Evolutionary conservation across 1,140 invertebrate species (phyloP), one percentile per base, ranked within the genome.

Genomic region (Ceratina japonica): DNA sequence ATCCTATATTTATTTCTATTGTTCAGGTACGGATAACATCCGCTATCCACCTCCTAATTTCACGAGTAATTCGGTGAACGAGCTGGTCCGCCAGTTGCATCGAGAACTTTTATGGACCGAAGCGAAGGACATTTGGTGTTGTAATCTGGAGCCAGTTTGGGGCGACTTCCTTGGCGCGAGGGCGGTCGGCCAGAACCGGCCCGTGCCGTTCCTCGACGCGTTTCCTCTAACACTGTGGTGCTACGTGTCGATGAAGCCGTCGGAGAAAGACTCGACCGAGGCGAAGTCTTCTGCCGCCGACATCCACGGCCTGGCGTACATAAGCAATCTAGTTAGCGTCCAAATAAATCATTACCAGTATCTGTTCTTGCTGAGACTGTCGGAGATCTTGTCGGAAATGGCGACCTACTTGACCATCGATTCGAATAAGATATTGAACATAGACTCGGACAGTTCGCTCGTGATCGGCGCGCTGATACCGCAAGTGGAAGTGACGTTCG

Each of bases 291-390:
- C 68, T 37, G 31, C 73, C 13, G 94, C 95, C 18, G 94, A 96
- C 91, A 93, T 96, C 86, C 95, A 95, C 88, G 94, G 94, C 1
- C 94, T 97, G 27, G 95, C 95, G 0, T 94, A 97, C 73, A 95
- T 97, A 69, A 95, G 95, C 16, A 97, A 96, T 89, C 91, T 97
- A 84, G 95, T 97, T 58, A 97, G 96, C 81, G 90, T 97, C 2
- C 97, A 98, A 90, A 93, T 98, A 52, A 98, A 98, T 93, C 98
- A 99, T 91, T 98, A 97, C 91, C 98, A 99, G 92, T 96, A 96
- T 91, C 93, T 99, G 65, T 98, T 99, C 91, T 90, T 99, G 31
- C 91, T 98, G 87, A 93, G 98, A 63, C 92, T 98, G 63, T 93
- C 96, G 27, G 98, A 99, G 92, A 94, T 96, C n/a, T 86, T 97